These are phyloP conservation scores for Mythimna impura DNA, from an alignment of 2,888 invertebrate species.

Conservation along the genomic window DNA sequence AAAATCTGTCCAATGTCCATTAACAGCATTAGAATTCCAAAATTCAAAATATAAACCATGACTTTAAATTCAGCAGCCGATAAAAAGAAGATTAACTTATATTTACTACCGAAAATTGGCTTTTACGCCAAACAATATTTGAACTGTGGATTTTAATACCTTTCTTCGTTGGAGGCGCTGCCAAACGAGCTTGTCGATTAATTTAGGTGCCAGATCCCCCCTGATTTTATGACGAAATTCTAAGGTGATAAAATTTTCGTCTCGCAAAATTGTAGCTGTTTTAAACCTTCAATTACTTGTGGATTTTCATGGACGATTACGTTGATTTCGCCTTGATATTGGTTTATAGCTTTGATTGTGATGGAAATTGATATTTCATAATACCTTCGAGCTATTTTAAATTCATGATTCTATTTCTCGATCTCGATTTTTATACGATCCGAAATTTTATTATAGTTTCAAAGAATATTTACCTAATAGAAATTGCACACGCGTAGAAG, in stretches of 20 bases:
- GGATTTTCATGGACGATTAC: slow-evolving; percentile 51
- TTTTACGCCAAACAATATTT: slow-evolving; percentile 59
- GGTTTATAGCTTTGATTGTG: slow-evolving; percentile 40
- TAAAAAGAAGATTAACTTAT: slow-evolving; percentile 46
- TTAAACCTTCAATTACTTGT: slow-evolving; percentile 66
- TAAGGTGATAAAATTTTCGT: slow-evolving; percentile 68
- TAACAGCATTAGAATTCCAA: slow-evolving; percentile 17
- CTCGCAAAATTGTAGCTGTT: slow-evolving; percentile 65
- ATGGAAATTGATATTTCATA: slow-evolving; percentile 46
- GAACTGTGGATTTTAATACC: slow-evolving; percentile 51
- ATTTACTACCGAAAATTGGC: slow-evolving; percentile 59
- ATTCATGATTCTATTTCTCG: slow-evolving; percentile 1
- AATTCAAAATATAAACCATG: slow-evolving; percentile 33
- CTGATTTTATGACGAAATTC: slow-evolving; percentile 69
- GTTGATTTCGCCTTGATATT: slow-evolving; percentile 44
- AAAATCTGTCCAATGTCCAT: not conserved
- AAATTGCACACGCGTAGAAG: not conserved
- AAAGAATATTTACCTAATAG: not conserved
- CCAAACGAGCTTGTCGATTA: slow-evolving; percentile 69
- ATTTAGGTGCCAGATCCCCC: slow-evolving; percentile 61
- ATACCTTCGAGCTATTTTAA: slow-evolving; percentile 31
- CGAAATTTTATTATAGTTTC: no score
- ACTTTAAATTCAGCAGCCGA: slow-evolving; percentile 43
- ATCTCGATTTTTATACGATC: not conserved
- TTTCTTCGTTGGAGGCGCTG: slow-evolving; percentile 56